These are phyloP conservation scores for Melanotaenia boesemani DNA, from an alignment of 2,797 vertebrate genomes.

Conservation along the genomic window DNA sequence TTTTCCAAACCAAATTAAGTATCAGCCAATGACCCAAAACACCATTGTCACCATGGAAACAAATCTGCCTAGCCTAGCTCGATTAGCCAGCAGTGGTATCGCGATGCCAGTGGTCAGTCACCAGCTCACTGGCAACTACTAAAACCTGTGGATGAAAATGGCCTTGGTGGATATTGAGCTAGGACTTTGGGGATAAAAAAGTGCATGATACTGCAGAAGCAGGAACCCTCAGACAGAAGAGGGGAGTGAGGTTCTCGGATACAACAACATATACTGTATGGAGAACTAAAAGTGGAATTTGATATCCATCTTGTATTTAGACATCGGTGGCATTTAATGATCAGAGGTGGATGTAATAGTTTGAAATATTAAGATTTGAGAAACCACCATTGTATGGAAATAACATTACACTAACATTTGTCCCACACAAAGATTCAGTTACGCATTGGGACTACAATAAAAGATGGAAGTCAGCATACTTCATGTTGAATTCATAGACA, in stretches of 20 bases:
- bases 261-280: conserved; percentile 48
- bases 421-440: conserved; percentile 31
- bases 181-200: conserved; percentile 64
- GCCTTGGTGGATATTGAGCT: conserved; percentile 41
- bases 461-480: conserved; percentile 23
- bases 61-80: conserved; percentile 92
- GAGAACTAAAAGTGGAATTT: conserved; percentile 37
- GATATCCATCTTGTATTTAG: conserved; percentile 44
- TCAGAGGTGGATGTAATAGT: conserved; percentile 36
- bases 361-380: conserved; percentile 40
- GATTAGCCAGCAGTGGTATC: conserved; percentile 91
- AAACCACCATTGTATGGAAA: conserved; percentile 50
- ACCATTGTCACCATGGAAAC: conserved; percentile 95
- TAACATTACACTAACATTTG: conserved; percentile 56
- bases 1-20: conserved; percentile 44
- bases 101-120: conserved; percentile 94
- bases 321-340: conserved; percentile 49
- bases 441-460: conserved; percentile 33
- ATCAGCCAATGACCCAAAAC: conserved; percentile 76
- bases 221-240: conserved; percentile 40
- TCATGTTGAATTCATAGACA: conserved; percentile 20
- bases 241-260: conserved; percentile 43
- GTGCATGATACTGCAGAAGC: conserved; percentile 50
- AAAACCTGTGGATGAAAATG: conserved; percentile 55
- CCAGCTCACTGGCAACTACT: conserved; percentile 94